These are phyloP conservation scores for Neosalanx taihuensis DNA, from an alignment of 2,797 vertebrate genomes.

Conservation along the genomic window DNA sequence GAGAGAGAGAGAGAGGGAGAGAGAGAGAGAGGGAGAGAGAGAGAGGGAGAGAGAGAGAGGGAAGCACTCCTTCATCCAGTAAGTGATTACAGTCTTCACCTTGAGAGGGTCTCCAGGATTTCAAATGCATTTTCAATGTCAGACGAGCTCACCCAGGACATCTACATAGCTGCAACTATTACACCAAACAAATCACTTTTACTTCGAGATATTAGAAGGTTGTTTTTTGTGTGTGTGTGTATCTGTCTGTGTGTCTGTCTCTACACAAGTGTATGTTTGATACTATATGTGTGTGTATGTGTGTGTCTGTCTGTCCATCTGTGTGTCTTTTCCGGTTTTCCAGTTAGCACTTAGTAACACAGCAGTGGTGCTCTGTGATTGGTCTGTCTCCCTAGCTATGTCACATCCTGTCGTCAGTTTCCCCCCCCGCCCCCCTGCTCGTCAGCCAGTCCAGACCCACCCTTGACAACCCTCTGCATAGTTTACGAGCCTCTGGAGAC, in stretches of 20 bases:
- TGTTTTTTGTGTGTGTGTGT: background rate
- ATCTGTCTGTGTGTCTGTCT: constrained; percentile 18
- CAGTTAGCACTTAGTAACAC: background rate
- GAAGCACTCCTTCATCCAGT: background rate
- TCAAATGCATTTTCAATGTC: constrained; percentile 4
- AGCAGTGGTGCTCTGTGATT: background rate
- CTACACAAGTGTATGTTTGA: background rate
- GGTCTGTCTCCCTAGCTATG: background rate
- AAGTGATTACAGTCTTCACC: constrained; percentile 19
- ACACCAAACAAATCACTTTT: background rate
- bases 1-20: background rate
- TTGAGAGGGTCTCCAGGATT: background rate
- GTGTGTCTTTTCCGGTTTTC: constrained; percentile 2
- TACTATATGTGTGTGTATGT: background rate
- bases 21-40: background rate
- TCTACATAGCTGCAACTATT: background rate
- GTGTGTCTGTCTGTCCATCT: constrained; percentile 1
- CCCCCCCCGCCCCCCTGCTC: too few relatives aligned
- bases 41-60: background rate
- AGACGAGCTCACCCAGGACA: background rate
- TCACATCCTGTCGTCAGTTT: background rate
- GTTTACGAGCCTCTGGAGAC: constrained; percentile 81
- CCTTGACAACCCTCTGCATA: constrained; percentile 27
- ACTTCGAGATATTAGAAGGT: background rate
- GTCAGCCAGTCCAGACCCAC: background rate